Percentiles rank a stretch among this genome's conserved stretches.
These are phyloP conservation scores for Antechinus stuartii DNA, from an alignment of 2,113 vertebrate genomes.

Conservation along the genomic window DNA sequence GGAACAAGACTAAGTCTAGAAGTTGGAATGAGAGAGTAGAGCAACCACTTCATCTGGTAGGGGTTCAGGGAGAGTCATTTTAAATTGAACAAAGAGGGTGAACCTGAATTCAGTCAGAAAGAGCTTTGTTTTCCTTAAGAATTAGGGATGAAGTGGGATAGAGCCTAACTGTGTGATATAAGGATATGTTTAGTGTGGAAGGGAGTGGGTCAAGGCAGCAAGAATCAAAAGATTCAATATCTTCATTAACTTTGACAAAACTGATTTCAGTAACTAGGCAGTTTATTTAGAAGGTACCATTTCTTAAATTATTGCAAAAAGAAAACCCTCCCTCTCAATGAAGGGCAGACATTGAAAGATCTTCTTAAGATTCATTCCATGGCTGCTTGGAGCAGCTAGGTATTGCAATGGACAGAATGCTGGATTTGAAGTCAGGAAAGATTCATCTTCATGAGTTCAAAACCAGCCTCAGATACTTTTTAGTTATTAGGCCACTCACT, in stretches of 20 bases:
- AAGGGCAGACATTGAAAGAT: not conserved
- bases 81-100: not conserved
- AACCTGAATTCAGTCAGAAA: not conserved
- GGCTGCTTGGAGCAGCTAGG: not conserved
- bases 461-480: not conserved
- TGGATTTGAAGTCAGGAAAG: not conserved
- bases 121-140: not conserved
- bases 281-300: not conserved
- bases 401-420: not conserved
- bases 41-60: not conserved
- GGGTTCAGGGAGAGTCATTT: not conserved
- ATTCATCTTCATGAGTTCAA: not conserved
- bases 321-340: not conserved
- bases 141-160: not conserved
- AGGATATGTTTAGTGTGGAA: not conserved
- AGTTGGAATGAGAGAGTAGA: not conserved
- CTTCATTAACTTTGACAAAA: not conserved
- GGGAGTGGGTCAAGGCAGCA: not conserved
- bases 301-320: not conserved
- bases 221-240: not conserved
- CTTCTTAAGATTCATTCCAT: not conserved
- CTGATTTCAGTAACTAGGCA: not conserved
- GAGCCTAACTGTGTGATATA: not conserved
- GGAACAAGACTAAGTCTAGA: not conserved
- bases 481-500: not conserved